Percentiles rank a stretch among this genome's conserved stretches.
These are phyloP conservation scores for Clavelina lepadiformis DNA, from an alignment of 23 tunicate genomes.

Conservation along the genomic window DNA sequence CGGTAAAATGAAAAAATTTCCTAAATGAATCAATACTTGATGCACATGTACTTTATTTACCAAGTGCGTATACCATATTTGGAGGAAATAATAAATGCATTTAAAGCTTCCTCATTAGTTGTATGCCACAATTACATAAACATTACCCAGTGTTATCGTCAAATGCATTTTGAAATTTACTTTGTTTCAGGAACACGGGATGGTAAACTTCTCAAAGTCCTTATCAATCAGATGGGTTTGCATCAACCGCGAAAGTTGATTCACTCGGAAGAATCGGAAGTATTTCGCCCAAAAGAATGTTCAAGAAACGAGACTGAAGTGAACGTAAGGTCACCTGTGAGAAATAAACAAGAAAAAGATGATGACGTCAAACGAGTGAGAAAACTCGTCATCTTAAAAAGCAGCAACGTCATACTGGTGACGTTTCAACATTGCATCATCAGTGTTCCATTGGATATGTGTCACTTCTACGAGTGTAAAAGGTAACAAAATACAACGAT, in stretches of 20 bases:
- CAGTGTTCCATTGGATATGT: conserved; percentile 45
- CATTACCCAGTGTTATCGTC: too few species aligned
- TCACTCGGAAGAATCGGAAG: conserved; percentile 12
- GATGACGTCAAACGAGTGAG: conserved; percentile 6
- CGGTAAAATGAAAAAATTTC: too few species aligned
- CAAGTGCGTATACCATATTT: too few species aligned
- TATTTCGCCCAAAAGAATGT: not conserved
- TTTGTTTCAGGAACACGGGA: conserved; percentile 11
- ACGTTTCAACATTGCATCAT: conserved; percentile 51
- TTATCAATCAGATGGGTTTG: not conserved
- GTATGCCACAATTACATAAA: too few species aligned
- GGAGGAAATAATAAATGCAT: too few species aligned
- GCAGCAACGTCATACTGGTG: conserved; percentile 37
- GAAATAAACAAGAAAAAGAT: not conserved
- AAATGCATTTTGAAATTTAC: too few species aligned
- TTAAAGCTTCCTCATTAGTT: too few species aligned
- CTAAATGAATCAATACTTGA: too few species aligned
- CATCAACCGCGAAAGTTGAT: not conserved
- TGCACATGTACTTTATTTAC: too few species aligned
- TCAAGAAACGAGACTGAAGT: not conserved
- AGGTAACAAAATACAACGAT: conserved; percentile 16
- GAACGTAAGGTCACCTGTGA: not conserved
- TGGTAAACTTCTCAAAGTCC: conserved; percentile 6
- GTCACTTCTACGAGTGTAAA: conserved; percentile 20
- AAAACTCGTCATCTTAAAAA: conserved; percentile 7